Conservation (phyloP, 2,888 invertebrate genomes). For the Drosophila austrosaltans region DNA sequence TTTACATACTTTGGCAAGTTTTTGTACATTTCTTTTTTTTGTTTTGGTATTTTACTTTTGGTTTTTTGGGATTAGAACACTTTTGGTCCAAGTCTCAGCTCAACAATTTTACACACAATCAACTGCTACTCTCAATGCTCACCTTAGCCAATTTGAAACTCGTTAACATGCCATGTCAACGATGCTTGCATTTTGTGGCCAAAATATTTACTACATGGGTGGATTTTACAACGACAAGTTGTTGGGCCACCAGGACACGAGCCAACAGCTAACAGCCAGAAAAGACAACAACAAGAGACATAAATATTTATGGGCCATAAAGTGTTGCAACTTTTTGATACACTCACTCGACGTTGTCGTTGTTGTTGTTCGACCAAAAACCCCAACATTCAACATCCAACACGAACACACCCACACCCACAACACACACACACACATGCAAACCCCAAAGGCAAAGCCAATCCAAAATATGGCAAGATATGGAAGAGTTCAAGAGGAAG, state of each 20-base stretch:
- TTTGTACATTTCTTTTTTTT: no score
- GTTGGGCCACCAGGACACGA: no score
- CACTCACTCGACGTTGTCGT: slow-evolving; percentile 40
- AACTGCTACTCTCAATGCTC: slow-evolving; percentile 4
- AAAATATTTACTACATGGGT: slow-evolving; percentile 64
- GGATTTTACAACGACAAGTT: background rate
- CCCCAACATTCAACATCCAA: no score
- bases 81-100: slow-evolving; percentile 8
- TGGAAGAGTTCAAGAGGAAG: slow-evolving; percentile 1
- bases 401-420: background rate
- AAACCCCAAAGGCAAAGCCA: background rate
- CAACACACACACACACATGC: background rate
- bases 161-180: slow-evolving; percentile 70
- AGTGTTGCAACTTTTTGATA: slow-evolving; percentile 73
- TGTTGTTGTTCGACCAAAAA: background rate
- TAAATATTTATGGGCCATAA: slow-evolving; percentile 73
- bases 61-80: background rate
- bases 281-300: slow-evolving; percentile 47
- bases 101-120: slow-evolving; percentile 11
- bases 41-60: background rate
- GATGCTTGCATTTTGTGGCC: slow-evolving; percentile 66
- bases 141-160: slow-evolving; percentile 58
- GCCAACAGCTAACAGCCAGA: slow-evolving; percentile 18
- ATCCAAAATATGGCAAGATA: slow-evolving; percentile 1
- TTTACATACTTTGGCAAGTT: no score